Evolutionary conservation across 1,140 invertebrate genomes (phyloP).

Genomic region (Halesus radiatus): DNA sequence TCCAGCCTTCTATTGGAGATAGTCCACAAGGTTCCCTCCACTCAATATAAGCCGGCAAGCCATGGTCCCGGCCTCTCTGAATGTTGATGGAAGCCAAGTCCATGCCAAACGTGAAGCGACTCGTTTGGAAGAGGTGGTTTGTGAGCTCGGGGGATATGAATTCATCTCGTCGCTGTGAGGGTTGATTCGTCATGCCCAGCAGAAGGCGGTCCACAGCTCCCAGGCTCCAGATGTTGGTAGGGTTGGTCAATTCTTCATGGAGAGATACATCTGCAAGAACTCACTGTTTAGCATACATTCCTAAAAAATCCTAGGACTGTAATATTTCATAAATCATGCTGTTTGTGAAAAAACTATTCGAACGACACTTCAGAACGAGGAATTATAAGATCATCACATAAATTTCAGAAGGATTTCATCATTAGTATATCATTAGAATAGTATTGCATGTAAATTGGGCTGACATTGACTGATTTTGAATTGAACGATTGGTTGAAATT

Average conservation of each 20-base stretch:
- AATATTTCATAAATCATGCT: not conserved
- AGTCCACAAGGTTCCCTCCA: slow-evolving; percentile 88
- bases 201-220: slow-evolving; percentile 85
- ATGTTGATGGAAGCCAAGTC: slow-evolving; percentile 93
- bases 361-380: slow-evolving; percentile 37
- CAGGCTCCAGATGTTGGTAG: slow-evolving; percentile 75
- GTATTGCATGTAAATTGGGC: no score
- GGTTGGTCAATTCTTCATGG: slow-evolving; percentile 81
- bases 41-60: slow-evolving; percentile 84
- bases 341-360: not conserved
- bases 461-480: no score
- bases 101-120: slow-evolving; percentile 81
- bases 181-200: slow-evolving; percentile 83
- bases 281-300: no score
- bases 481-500: no score
- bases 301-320: no score
- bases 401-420: slow-evolving; percentile 41
- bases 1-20: slow-evolving; percentile 78
- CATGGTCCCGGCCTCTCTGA: slow-evolving; percentile 91
- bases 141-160: slow-evolving; percentile 87
- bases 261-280: slow-evolving; percentile 79
- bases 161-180: slow-evolving; percentile 84
- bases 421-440: not conserved
- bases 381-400: slow-evolving; percentile 44
- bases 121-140: slow-evolving; percentile 89